phyloP scores from a whole-genome alignment of 2,797 vertebrate species.

The Sebastes elongatus region DNA sequence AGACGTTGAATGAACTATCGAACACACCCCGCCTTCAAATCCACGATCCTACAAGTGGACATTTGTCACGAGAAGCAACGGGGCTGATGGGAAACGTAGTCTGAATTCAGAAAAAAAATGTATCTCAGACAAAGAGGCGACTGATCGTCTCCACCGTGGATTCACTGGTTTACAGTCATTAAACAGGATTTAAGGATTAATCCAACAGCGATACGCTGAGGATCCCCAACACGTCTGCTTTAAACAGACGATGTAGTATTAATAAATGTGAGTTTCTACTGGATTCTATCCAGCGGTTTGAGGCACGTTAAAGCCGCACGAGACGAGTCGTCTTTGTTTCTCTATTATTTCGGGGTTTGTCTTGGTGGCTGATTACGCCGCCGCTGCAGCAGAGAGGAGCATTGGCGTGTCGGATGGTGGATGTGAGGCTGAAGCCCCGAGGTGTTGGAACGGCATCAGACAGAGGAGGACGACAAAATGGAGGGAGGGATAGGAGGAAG shows the following conservation, averaged over 20 bases:
- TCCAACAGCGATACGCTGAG: neutral
- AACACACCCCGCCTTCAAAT: neutral
- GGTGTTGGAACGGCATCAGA: conserved; percentile 67
- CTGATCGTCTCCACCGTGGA: neutral
- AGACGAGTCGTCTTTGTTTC: conserved; percentile 14
- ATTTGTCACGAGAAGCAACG: neutral
- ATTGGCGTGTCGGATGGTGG: conserved; percentile 32
- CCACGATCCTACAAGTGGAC: neutral
- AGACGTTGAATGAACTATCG: neutral
- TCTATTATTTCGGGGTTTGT: conserved; percentile 10
- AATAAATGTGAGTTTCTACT: neutral
- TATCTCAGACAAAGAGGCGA: neutral
- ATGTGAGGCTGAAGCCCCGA: conserved; percentile 62
- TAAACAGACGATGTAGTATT: neutral
- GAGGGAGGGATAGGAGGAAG: conserved; percentile 26
- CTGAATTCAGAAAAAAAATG: neutral
- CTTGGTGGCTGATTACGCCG: conserved; percentile 21
- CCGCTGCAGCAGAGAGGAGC: conserved; percentile 36
- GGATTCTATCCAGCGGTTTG: neutral
- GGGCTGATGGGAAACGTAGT: neutral
- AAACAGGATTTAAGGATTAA: neutral
- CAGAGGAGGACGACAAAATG: conserved; percentile 72
- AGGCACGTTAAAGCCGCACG: conserved; percentile 19
- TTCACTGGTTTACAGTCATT: neutral
- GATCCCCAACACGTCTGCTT: neutral